Evolutionary conservation across 2,888 invertebrate species (phyloP).

Genomic region (Drosophila macrospina): DNA sequence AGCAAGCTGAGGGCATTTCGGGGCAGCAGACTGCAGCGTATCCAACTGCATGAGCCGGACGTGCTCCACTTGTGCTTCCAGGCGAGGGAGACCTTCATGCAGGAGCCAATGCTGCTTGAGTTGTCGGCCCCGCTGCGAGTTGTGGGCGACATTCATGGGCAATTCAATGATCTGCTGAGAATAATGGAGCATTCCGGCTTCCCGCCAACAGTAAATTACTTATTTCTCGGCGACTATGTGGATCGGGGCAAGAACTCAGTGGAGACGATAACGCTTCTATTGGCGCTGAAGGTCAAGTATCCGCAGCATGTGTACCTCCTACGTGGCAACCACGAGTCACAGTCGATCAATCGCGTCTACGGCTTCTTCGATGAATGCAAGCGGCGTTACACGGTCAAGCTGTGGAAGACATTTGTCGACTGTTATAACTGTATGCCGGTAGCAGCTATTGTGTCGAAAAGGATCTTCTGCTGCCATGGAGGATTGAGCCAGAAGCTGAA

Average conservation of each 20-base stretch:
- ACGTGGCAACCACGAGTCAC: conserved; percentile 89
- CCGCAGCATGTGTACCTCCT: conserved; percentile 34
- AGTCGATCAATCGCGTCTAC: conserved; percentile 97
- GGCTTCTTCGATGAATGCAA: conserved; percentile 97
- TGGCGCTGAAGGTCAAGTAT: conserved; percentile 43
- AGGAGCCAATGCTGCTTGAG: conserved; percentile 40
- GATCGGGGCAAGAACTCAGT: conserved; percentile 52
- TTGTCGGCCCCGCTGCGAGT: conserved; percentile 36
- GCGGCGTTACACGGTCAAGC: conserved; percentile 95
- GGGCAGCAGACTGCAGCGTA: conserved; percentile 5
- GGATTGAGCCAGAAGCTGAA: conserved; percentile 95
- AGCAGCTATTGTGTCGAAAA: conserved; percentile 95
- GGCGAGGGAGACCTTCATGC: conserved; percentile 30
- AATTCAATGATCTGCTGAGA: conserved; percentile 43
- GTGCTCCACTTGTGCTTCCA: conserved; percentile 19
- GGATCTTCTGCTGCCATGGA: conserved; percentile 90
- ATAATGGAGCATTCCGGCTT: conserved; percentile 32
- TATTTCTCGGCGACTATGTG: conserved; percentile 58
- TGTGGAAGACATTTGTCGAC: conserved; percentile 99
- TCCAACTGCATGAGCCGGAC: conserved; percentile 29
- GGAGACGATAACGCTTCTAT: conserved; percentile 44
- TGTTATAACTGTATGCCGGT: conserved; percentile 88
- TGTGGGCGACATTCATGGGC: conserved; percentile 52
- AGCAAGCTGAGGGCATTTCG: conserved; percentile 17
- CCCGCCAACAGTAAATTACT: conserved; percentile 34